These are phyloP conservation scores for Terrapene triunguis DNA, from an alignment of 2,113 vertebrate genomes.

Conservation along the genomic window DNA sequence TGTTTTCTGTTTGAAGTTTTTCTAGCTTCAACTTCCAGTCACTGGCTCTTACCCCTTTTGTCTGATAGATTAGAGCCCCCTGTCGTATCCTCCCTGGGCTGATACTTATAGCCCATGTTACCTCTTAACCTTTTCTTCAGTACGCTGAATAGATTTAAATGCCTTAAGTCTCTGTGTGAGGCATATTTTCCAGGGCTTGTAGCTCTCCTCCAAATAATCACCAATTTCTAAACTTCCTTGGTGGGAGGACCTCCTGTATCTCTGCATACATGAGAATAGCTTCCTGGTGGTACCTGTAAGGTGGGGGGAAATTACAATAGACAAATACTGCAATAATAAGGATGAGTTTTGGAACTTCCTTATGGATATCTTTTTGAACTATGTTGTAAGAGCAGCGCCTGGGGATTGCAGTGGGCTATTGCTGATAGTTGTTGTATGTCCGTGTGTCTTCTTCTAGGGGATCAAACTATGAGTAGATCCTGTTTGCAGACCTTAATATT, in stretches of 20 bases:
- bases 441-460: neutral
- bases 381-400: neutral
- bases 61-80: neutral
- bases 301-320: neutral
- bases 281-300: neutral
- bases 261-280: fast-evolving
- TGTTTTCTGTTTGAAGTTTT: fast-evolving
- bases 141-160: neutral
- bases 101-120: too few species aligned
- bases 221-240: neutral
- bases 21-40: neutral
- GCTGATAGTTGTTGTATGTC: neutral
- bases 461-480: neutral
- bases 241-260: neutral
- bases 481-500: neutral
- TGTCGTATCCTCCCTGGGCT: too few species aligned
- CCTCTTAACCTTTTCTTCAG: neutral
- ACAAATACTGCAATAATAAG: neutral
- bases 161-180: fast-evolving
- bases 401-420: neutral
- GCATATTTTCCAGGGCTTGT: neutral
- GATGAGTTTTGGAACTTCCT: neutral
- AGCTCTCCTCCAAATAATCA: neutral
- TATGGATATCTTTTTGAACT: neutral
- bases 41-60: neutral